phyloP scores from a whole-genome alignment of 2,888 invertebrate genomes.

The Drosophila bunnanda region DNA sequence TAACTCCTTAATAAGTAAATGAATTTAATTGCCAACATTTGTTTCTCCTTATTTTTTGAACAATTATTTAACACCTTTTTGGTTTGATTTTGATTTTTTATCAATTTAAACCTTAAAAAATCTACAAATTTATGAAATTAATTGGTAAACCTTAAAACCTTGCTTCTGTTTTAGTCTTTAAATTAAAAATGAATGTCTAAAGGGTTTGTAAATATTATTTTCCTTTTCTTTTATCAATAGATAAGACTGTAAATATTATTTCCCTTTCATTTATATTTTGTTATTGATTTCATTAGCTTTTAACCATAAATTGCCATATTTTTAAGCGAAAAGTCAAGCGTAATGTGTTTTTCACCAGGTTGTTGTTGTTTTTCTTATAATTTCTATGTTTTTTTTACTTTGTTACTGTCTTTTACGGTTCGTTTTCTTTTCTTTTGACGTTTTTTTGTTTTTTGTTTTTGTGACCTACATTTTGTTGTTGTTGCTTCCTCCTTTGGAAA shows the following conservation, averaged over 20 bases:
- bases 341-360: slow-evolving; percentile 22
- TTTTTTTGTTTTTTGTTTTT: not conserved
- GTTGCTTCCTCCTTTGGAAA: slow-evolving; percentile 18
- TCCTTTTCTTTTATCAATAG: not conserved
- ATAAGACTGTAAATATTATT: not conserved
- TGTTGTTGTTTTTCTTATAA: slow-evolving; percentile 9
- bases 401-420: slow-evolving; percentile 4
- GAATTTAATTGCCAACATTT: not conserved
- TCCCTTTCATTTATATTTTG: not conserved
- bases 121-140: not conserved
- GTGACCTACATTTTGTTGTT: slow-evolving; percentile 51
- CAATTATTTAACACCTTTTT: no score
- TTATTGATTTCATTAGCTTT: not conserved
- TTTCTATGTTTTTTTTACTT: slow-evolving; percentile 2
- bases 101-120: no score
- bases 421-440: not conserved
- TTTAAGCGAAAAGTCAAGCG: slow-evolving; percentile 11
- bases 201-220: not conserved
- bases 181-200: not conserved
- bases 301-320: not conserved
- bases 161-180: not conserved
- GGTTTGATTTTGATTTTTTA: no score
- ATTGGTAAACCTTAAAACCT: not conserved
- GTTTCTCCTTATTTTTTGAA: not conserved
- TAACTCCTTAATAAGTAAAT: not conserved